Base-by-base conservation (phyloP, 1,140 invertebrate genomes). In the Pomacea maculata region DNA sequence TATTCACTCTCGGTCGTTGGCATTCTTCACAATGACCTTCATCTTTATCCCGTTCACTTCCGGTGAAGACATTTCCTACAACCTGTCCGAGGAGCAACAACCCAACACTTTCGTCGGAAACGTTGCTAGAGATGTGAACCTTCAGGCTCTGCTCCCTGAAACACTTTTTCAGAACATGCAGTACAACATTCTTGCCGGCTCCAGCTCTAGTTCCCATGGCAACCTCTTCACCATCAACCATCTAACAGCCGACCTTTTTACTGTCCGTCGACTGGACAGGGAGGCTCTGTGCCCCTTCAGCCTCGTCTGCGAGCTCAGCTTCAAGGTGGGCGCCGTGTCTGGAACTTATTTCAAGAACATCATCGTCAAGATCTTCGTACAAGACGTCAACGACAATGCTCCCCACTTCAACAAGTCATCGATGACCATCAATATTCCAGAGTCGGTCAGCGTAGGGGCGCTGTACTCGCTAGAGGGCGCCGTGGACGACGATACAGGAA, bases 161-260 rank as follows among this genome's bases (percentile, higher is more conserved):
- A 34, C 17, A 2, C 65, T 81, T 21, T 82, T 81, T 71, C 29
- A 82, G 21, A 81, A 71, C 21, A 68, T 85, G 5, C 76, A 81
- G 25, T 85, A 81, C 80, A 85, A 80, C 73, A 80, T 85, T n/a
- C 78, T 85, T 57, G 76, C 75, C 45, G 67, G 79, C 14, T 78
- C 57, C 21, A 75, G 83, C 54, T 78, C 77, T 52, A 57, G 67
- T 63, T 68, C 80, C 79, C 57, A 78, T 54, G 81, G 71, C 10
- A 34, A 65, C 21, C 79, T 80, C 14, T 97, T 98, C 88, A 95
- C 94, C 85, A 96, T 98, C 73, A 95, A 96, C 68, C 96, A 98
- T 91, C 96, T 98, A 87, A 95, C 95, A 1, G 97, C 97, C 1
- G 94, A 97, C 8, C 94, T 98, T 19, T 93, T 96, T 75, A 84